Evolutionary conservation across 64 coral and sea anemone genomes (phyloP).

Genomic region (Montipora foliosa): DNA sequence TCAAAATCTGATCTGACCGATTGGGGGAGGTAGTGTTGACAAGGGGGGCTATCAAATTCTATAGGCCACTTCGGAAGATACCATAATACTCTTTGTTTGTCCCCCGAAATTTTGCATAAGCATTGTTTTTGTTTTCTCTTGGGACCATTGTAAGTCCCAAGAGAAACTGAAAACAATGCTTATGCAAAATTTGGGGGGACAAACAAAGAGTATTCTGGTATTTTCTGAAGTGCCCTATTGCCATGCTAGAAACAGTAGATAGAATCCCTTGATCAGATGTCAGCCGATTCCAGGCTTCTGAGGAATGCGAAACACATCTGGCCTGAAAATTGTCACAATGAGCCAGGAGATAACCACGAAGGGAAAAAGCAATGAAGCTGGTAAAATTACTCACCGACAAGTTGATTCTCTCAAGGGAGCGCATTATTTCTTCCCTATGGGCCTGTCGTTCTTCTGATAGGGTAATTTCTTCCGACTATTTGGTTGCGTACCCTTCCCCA

Average conservation of each 20-base stretch:
- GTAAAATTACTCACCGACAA: neutral
- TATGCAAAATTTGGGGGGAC: too few species aligned
- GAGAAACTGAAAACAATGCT: too few species aligned
- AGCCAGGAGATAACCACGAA: slow-evolving; percentile 16
- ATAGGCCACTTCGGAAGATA: too few species aligned
- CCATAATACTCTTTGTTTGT: too few species aligned
- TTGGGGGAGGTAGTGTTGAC: neutral
- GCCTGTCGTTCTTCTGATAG: neutral
- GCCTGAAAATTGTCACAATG: neutral
- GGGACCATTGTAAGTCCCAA: too few species aligned
- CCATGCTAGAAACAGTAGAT: slow-evolving; percentile 23
- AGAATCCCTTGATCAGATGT: slow-evolving; percentile 45
- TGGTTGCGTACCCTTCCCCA: neutral
- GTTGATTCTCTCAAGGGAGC: neutral
- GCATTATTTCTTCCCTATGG: neutral
- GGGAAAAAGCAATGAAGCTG: neutral
- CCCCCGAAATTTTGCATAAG: too few species aligned
- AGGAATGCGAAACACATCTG: slow-evolving; percentile 17
- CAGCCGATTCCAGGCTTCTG: neutral
- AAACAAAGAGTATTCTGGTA: too few species aligned
- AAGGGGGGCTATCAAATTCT: slow-evolving; percentile 10
- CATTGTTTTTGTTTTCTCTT: too few species aligned
- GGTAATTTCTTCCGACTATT: neutral
- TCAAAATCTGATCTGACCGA: neutral
- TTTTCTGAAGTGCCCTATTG: neutral